These are phyloP conservation scores for Parnassius smintheus DNA, from an alignment of 2,888 invertebrate species.

Conservation along the genomic window DNA sequence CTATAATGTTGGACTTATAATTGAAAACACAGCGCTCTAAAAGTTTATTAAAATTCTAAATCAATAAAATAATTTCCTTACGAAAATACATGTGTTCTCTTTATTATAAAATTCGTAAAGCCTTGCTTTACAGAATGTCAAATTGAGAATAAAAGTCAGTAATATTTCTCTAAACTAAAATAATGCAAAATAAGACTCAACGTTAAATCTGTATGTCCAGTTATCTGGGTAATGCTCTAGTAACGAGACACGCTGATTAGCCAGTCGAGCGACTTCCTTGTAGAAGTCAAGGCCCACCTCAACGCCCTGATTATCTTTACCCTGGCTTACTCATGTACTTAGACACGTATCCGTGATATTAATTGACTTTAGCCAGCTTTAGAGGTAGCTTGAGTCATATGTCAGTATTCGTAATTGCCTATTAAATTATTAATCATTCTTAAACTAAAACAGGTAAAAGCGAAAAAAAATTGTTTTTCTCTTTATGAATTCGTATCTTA, in stretches of 20 bases:
- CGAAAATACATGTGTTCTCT: too few relatives aligned
- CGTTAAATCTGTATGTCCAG: neutral
- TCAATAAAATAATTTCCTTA: too few relatives aligned
- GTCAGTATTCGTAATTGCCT: neutral
- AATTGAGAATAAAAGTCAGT: too few relatives aligned
- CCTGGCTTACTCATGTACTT: constrained; percentile 24
- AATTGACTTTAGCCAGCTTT: constrained; percentile 9
- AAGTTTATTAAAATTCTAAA: too few relatives aligned
- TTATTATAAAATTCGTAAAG: too few relatives aligned
- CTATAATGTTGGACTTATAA: too few relatives aligned
- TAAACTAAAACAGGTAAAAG: too few relatives aligned
- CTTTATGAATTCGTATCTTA: neutral
- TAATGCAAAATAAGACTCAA: neutral
- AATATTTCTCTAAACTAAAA: too few relatives aligned
- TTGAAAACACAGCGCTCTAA: too few relatives aligned
- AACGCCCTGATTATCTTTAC: constrained; percentile 31
- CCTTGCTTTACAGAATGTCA: too few relatives aligned
- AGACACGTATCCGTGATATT: constrained; percentile 15
- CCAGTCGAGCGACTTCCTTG: constrained; percentile 29
- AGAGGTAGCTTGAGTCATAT: constrained; percentile 15
- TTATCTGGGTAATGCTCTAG: constrained; percentile 26
- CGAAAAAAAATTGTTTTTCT: too few relatives aligned
- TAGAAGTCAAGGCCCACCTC: constrained; percentile 30
- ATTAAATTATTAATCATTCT: neutral
- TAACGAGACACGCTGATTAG: constrained; percentile 26